phyloP scores from a whole-genome alignment of 2,113 vertebrate genomes.

The Acrocephalus kingi region DNA sequence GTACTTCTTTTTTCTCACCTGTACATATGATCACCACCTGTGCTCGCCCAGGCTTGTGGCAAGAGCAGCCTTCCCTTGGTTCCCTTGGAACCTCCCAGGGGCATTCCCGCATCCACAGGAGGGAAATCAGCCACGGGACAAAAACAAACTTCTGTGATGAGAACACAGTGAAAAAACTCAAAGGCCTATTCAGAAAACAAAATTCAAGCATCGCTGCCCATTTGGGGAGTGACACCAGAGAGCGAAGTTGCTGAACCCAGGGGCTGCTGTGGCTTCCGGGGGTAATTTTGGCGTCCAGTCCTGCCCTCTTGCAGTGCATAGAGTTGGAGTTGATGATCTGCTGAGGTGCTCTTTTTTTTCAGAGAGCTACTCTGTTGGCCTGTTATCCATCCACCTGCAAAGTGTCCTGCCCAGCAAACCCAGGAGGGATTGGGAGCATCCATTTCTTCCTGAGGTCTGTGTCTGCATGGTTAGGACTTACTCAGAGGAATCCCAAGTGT shows the following conservation, averaged over 20 bases:
- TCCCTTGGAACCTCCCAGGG: not conserved
- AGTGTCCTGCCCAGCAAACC: not conserved
- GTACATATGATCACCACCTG: slow-evolving; percentile 9
- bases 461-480: not conserved
- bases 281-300: not conserved
- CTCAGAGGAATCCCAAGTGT: not conserved
- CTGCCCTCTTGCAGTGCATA: accelerated
- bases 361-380: not conserved
- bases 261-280: not conserved
- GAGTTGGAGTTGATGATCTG: not conserved
- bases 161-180: not conserved
- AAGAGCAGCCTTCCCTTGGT: not conserved
- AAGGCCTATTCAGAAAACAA: not conserved
- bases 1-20: not conserved
- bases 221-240: not conserved
- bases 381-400: not conserved
- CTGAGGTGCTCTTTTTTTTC: not conserved
- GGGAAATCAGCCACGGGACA: not conserved
- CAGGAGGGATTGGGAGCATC: not conserved
- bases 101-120: accelerated
- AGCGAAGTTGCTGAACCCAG: not conserved
- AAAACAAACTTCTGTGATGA: not conserved
- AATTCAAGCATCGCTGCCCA: not conserved
- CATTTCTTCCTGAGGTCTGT: not conserved
- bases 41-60: not conserved